Percentiles rank a stretch among this genome's conserved stretches.
Evolutionary conservation across 2,888 invertebrate species (phyloP).

Genomic region (Campoplex capitator): DNA sequence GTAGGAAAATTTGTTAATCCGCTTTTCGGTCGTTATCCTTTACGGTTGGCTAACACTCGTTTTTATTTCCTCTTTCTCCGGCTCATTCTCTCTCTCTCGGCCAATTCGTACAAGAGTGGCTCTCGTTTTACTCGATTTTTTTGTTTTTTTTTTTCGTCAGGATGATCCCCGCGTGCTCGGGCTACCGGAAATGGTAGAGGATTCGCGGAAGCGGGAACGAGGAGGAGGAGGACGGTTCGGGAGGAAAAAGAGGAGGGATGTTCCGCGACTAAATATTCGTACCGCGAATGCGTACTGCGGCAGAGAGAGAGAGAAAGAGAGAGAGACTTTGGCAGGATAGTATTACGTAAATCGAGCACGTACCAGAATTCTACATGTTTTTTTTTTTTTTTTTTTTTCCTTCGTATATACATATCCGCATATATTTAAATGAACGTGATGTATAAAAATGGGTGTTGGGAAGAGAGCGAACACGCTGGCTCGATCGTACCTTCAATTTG

Average conservation of each 20-base stretch:
- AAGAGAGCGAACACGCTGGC: slow-evolving; percentile 62
- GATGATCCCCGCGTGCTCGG: slow-evolving; percentile 48
- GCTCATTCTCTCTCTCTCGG: slow-evolving; percentile 26
- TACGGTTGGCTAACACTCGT: slow-evolving; percentile 40
- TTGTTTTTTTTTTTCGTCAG: not conserved
- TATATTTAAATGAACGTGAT: not conserved
- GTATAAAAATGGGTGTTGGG: slow-evolving; percentile 4
- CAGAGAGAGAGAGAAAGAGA: not conserved
- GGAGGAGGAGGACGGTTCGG: not conserved
- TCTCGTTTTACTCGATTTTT: slow-evolving; percentile 52
- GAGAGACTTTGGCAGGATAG: slow-evolving; percentile 21
- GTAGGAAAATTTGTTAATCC: slow-evolving; percentile 61
- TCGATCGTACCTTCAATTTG: slow-evolving; percentile 77
- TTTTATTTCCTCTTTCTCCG: slow-evolving; percentile 73
- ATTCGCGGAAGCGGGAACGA: slow-evolving; percentile 38
- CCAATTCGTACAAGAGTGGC: slow-evolving; percentile 27
- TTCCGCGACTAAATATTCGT: slow-evolving; percentile 63
- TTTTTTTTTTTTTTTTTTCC: not conserved
- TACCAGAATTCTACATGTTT: slow-evolving; percentile 50
- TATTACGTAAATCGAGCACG: slow-evolving; percentile 65
- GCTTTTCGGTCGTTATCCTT: slow-evolving; percentile 63
- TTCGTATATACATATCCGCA: not conserved
- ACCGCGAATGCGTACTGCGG: slow-evolving; percentile 65
- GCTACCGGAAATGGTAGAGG: slow-evolving; percentile 38
- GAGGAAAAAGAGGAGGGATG: slow-evolving; percentile 29